A percentile compares a stretch with the other conserved stretches of the same genome.
Conservation (phyloP, 2,113 vertebrate species). For the Halichoeres trimaculatus region DNA sequence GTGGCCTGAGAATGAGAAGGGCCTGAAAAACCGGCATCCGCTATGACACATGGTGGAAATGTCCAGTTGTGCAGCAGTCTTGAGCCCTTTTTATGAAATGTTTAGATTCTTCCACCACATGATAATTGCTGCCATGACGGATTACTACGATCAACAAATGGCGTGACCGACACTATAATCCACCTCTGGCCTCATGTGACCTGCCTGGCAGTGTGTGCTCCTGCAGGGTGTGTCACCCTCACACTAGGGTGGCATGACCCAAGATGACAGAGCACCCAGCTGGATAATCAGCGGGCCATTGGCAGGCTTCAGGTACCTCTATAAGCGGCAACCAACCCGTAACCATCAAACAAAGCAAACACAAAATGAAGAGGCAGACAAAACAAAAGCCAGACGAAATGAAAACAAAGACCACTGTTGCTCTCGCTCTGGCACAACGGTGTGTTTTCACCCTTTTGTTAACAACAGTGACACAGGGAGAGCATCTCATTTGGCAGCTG, state of each 20-base stretch:
- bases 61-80: constrained; percentile 17
- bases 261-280: constrained; percentile 59
- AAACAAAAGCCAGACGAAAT: constrained; percentile 71
- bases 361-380: constrained; percentile 55
- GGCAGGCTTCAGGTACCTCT: constrained; percentile 55
- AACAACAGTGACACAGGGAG: constrained; percentile 35
- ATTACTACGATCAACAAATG: constrained; percentile 53
- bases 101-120: constrained; percentile 61
- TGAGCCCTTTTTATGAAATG: constrained; percentile 50
- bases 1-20: constrained; percentile 26
- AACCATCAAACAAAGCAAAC: constrained; percentile 57
- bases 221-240: constrained; percentile 54
- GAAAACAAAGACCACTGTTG: constrained; percentile 65
- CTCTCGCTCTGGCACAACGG: constrained; percentile 39
- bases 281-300: constrained; percentile 49
- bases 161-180: constrained; percentile 53
- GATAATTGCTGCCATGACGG: constrained; percentile 39
- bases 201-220: constrained; percentile 14
- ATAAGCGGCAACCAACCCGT: constrained; percentile 28
- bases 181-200: constrained; percentile 47
- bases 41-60: constrained; percentile 15
- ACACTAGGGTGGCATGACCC: constrained; percentile 58
- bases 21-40: constrained; percentile 7
- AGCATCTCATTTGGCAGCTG: constrained; percentile 44
- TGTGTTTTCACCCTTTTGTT: constrained; percentile 33